These are phyloP conservation scores for Drosophila paulistorum DNA, from an alignment of 1,140 invertebrate genomes.

Conservation along the genomic window DNA sequence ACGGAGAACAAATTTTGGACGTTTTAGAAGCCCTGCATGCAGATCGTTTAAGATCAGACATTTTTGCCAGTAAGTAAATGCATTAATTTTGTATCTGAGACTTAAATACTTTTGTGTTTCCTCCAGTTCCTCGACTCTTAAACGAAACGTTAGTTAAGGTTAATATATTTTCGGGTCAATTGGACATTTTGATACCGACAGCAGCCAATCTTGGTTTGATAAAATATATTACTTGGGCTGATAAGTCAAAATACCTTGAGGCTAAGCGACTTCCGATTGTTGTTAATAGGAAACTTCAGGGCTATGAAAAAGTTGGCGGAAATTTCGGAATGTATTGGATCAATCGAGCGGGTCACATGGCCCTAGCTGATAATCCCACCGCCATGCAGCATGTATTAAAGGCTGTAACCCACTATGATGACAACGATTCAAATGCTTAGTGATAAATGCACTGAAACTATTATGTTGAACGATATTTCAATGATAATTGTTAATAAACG, in stretches of 20 bases:
- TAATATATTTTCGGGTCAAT: constrained; percentile 81
- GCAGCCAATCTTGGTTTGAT: constrained; percentile 88
- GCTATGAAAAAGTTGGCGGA: constrained; percentile 86
- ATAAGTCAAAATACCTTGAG: constrained; percentile 84
- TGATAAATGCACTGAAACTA: too few species aligned
- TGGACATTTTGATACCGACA: constrained; percentile 88
- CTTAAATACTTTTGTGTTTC: constrained; percentile 51
- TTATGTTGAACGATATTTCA: too few species aligned
- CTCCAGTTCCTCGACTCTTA: constrained; percentile 87
- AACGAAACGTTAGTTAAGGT: constrained; percentile 85
- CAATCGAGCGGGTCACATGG: constrained; percentile 86
- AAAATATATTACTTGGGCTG: constrained; percentile 87
- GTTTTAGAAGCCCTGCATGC: constrained; percentile 86
- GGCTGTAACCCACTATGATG: constrained; percentile 30
- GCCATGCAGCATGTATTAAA: constrained; percentile 69
- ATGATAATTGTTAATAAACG: too few species aligned
- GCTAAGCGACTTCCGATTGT: constrained; percentile 84
- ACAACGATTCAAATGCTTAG: background rate
- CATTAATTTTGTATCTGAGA: background rate
- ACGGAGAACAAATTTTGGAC: constrained; percentile 85
- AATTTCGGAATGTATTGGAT: constrained; percentile 91
- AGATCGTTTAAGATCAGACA: constrained; percentile 94
- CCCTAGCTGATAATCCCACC: constrained; percentile 76
- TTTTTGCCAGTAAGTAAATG: constrained; percentile 85
- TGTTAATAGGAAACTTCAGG: constrained; percentile 85